A percentile compares a stretch with the other conserved stretches of the same genome.
Evolutionary conservation across 37 sponge, comb jelly and placozoan species (phyloP).

Genomic region (Crambe crambe): DNA sequence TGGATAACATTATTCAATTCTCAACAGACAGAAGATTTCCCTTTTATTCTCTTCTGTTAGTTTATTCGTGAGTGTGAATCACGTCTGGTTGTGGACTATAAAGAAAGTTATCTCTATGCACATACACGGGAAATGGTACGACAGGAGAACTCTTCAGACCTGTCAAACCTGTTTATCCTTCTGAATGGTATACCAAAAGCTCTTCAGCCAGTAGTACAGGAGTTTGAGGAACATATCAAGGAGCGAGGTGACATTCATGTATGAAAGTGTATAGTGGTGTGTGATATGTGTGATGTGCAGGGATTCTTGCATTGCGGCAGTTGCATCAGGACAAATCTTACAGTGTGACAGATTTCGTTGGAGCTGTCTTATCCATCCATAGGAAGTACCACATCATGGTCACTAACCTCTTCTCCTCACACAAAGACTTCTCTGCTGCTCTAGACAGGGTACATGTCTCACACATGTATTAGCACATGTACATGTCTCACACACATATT

Average conservation of each 20-base stretch:
- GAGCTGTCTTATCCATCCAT: slow-evolving; percentile 32
- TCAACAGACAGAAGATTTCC: not conserved
- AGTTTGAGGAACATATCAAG: slow-evolving; percentile 47
- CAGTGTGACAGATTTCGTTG: slow-evolving; percentile 52
- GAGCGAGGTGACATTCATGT: slow-evolving; percentile 30
- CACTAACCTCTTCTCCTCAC: slow-evolving; percentile 22
- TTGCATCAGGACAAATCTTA: slow-evolving; percentile 17
- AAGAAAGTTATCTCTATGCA: slow-evolving; percentile 38
- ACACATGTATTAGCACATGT: not conserved
- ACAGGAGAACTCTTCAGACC: slow-evolving; percentile 44
- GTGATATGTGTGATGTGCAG: not conserved
- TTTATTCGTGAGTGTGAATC: slow-evolving; percentile 64
- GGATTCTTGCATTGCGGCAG: not conserved
- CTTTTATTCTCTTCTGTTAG: slow-evolving; percentile 28
- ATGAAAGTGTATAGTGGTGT: not conserved
- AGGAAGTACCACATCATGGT: slow-evolving; percentile 37
- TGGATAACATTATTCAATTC: not conserved
- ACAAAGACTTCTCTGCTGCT: slow-evolving; percentile 30
- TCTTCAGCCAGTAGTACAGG: slow-evolving; percentile 41
- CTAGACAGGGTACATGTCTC: slow-evolving; percentile 41
- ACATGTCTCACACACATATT: not conserved
- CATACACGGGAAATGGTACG: slow-evolving; percentile 35
- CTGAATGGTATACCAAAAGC: slow-evolving; percentile 47
- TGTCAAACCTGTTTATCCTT: slow-evolving; percentile 60
- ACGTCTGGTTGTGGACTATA: slow-evolving; percentile 43